Base-by-base conservation (phyloP, 2,888 invertebrate genomes). In the Machimus rusticus region DNA sequence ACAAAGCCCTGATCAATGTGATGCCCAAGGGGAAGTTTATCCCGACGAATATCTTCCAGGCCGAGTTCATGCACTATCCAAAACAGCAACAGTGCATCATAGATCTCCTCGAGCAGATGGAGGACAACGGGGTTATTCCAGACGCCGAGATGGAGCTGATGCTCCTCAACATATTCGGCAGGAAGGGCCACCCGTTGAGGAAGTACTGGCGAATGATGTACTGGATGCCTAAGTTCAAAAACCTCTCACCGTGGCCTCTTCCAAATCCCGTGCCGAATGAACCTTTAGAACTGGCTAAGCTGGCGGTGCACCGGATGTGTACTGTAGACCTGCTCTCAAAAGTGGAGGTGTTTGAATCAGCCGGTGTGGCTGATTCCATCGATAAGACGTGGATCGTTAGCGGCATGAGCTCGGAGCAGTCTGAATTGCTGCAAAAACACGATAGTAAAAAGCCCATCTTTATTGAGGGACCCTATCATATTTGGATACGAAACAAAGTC, bases 321-420 rank as follows among this genome's bases (percentile, higher is more conserved):
- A 95, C 96, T 86, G 95, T 97, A 0, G 99, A 99, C 93, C 92
- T 95, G 4, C 94, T 95, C 89, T 95, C 95, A 28, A 93, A 94
- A 90, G 92, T 98, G 51, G 93, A 93, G 9, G 92, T 95, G 86
- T 96, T 94, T 92, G 92, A 96, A 92, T 95, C 96, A 90, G 92
- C 90, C 90, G 95, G 96, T 89, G 94, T 98, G 86, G 94, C 95
- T 90, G 96, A 96, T 90, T 94, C 97, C 0, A 91, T 96, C 66
- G 98, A 98, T 90, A 95, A 97, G 90, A 99, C 98, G 0, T 99
- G 98, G 97, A 95, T 99, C 89, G 96, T 98, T 0, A 97, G 97
- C 91, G 97, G 96, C 0, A 98, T 98, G 92, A 97, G 97, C 92
- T 94, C 94, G 9, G 93, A 93, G 0, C 99, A 99, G 91, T 94